phyloP scores from a whole-genome alignment of 1,140 invertebrate species.

The Drosophila leontia region DNA sequence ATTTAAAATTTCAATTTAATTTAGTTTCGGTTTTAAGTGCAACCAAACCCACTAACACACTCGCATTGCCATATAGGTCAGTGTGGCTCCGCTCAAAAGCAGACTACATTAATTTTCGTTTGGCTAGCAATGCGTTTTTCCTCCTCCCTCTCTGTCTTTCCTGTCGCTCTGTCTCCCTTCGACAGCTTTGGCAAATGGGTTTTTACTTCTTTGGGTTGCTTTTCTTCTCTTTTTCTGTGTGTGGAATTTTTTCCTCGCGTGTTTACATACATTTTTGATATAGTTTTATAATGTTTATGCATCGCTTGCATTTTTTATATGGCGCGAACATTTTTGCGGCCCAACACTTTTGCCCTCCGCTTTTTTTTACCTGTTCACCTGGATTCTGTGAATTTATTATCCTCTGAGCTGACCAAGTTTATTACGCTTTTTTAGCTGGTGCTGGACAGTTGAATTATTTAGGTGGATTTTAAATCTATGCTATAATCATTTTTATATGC shows the following conservation, averaged over 20 bases:
- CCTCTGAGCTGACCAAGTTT: conserved; percentile 23
- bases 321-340: conserved; percentile 65
- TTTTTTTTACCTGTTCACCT: conserved; percentile 6
- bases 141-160: background rate
- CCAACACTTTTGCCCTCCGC: conserved; percentile 42
- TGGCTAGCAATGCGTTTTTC: conserved; percentile 46
- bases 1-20: conserved; percentile 84
- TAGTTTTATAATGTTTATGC: conserved; percentile 67
- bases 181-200: conserved; percentile 72
- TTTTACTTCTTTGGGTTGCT: conserved; percentile 39
- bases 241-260: conserved; percentile 18
- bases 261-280: conserved; percentile 50
- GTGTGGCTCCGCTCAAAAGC: conserved; percentile 66
- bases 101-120: conserved; percentile 82
- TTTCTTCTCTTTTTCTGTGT: conserved; percentile 15
- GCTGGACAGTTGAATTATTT: conserved; percentile 1
- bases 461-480: background rate
- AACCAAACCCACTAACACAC: conserved; percentile 28
- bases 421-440: conserved; percentile 15
- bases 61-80: conserved; percentile 63
- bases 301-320: conserved; percentile 73
- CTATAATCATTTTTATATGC: background rate
- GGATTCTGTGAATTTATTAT: conserved; percentile 34
- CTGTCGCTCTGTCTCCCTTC: conserved; percentile 16
- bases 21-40: conserved; percentile 81